Conservation (phyloP, 2,797 vertebrate species). For the Hoplostethus atlanticus region DNA sequence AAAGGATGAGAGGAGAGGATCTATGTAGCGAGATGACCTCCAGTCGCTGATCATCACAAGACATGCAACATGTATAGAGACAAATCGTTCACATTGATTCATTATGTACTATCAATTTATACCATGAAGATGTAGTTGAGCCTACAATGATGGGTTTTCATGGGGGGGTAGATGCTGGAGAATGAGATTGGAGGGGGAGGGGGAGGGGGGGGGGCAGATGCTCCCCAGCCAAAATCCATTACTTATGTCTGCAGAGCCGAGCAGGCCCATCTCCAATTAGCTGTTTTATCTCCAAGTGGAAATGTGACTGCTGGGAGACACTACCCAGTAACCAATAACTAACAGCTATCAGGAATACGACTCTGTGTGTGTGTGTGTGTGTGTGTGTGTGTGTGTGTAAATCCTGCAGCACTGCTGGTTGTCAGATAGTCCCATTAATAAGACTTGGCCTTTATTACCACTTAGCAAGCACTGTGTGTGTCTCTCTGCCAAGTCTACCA, state of each 20-base stretch:
- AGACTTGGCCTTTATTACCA: slow-evolving; percentile 72
- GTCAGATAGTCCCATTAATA: slow-evolving; percentile 74
- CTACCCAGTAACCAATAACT: slow-evolving; percentile 69
- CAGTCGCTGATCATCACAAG: slow-evolving; percentile 24
- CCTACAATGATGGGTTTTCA: too few species aligned
- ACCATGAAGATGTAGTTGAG: too few species aligned
- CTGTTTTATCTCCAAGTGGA: slow-evolving; percentile 77
- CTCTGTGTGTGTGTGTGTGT: slow-evolving; percentile 28
- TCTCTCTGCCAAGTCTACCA: slow-evolving; percentile 22
- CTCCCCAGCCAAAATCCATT: slow-evolving; percentile 61
- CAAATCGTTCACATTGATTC: too few species aligned
- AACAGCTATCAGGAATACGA: slow-evolving; percentile 58
- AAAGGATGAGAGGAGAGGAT: slow-evolving; percentile 9
- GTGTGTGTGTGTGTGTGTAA: slow-evolving; percentile 30
- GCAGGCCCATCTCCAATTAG: slow-evolving; percentile 77
- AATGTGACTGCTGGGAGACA: slow-evolving; percentile 73
- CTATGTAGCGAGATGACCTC: background rate
- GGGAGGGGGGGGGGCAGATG: slow-evolving; percentile 1
- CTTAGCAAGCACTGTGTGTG: slow-evolving; percentile 57
- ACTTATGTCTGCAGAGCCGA: slow-evolving; percentile 64
- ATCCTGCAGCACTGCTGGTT: slow-evolving; percentile 51
- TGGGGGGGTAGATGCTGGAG: background rate
- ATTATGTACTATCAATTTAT: too few species aligned
- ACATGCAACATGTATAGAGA: too few species aligned
- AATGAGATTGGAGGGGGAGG: background rate